Percentiles rank a stretch among this genome's conserved stretches.
Evolutionary conservation across 2,113 vertebrate species (phyloP).

Genomic region (Stigmatopora argus): DNA sequence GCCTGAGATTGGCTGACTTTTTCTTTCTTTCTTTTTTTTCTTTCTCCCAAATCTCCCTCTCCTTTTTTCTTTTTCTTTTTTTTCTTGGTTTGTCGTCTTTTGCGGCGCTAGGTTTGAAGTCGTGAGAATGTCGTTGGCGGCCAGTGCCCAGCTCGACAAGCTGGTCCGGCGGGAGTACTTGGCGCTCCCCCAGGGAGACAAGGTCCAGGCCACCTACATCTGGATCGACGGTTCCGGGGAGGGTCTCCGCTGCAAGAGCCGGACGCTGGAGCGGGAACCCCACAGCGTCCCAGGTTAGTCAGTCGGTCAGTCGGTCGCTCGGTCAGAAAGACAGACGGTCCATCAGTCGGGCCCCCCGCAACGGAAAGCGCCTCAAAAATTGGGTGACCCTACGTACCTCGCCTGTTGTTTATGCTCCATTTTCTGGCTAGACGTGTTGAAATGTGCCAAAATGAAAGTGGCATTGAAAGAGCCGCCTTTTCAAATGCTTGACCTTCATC

Average conservation of each 20-base stretch:
- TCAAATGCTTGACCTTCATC: too few species aligned
- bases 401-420: too few species aligned
- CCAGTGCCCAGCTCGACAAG: slow-evolving; percentile 85
- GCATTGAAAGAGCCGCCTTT: too few species aligned
- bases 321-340: too few species aligned
- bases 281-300: slow-evolving; percentile 82
- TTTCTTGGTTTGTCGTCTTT: too few species aligned
- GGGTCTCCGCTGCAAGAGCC: slow-evolving; percentile 86
- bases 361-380: too few species aligned
- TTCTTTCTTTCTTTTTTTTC: background rate
- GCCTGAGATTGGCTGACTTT: background rate
- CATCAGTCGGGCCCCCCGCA: too few species aligned
- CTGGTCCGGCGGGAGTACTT: slow-evolving; percentile 86
- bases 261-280: slow-evolving; percentile 84
- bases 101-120: slow-evolving; percentile 34
- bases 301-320: too few species aligned
- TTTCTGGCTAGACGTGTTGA: too few species aligned
- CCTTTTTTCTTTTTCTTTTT: background rate
- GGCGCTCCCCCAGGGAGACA: slow-evolving; percentile 84
- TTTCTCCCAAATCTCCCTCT: background rate
- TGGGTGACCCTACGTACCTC: too few species aligned
- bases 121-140: slow-evolving; percentile 81
- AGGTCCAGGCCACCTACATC: slow-evolving; percentile 90
- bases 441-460: too few species aligned
- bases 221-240: slow-evolving; percentile 93